Conservation (phyloP, 2,113 vertebrate species). For the Gadus chalcogrammus region DNA sequence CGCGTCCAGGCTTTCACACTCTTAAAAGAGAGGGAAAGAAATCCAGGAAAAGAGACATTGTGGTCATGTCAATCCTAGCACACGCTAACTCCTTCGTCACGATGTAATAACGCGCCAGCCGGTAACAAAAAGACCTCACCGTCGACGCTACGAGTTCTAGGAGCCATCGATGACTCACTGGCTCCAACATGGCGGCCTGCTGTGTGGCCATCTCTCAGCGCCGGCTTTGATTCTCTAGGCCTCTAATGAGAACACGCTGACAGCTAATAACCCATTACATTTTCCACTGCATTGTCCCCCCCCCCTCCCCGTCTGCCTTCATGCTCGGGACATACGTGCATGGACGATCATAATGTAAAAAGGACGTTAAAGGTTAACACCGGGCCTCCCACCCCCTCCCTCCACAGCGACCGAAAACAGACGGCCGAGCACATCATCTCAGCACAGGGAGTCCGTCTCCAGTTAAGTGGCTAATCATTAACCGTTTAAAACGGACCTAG, state of each 20-base stretch:
- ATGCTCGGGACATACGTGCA: slow-evolving; percentile 54
- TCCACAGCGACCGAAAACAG: slow-evolving; percentile 34
- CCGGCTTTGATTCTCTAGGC: slow-evolving; percentile 61
- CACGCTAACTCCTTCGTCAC: not conserved
- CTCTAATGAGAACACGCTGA: slow-evolving; percentile 63
- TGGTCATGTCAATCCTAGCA: not conserved
- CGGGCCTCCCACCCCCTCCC: no score
- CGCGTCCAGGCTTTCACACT: not conserved
- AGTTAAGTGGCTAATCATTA: slow-evolving; percentile 58
- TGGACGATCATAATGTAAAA: slow-evolving; percentile 40
- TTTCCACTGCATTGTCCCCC: slow-evolving; percentile 44
- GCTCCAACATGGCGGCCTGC: slow-evolving; percentile 19
- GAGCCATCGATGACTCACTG: slow-evolving; percentile 55
- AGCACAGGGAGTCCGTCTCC: slow-evolving; percentile 20
- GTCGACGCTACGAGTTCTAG: slow-evolving; percentile 14
- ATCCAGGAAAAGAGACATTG: no score
- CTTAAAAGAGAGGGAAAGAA: not conserved
- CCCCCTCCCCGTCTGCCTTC: slow-evolving; percentile 19
- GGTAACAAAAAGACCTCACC: not conserved
- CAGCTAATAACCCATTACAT: slow-evolving; percentile 57
- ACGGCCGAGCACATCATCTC: slow-evolving; percentile 43
- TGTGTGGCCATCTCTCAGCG: slow-evolving; percentile 44
- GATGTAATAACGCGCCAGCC: not conserved
- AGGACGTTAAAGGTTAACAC: not conserved
- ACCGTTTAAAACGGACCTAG: slow-evolving; percentile 47